A percentile compares a stretch with the other conserved stretches of the same genome.
phyloP scores from a whole-genome alignment of 1,140 invertebrate genomes.

The Drosophila micromelanica region DNA sequence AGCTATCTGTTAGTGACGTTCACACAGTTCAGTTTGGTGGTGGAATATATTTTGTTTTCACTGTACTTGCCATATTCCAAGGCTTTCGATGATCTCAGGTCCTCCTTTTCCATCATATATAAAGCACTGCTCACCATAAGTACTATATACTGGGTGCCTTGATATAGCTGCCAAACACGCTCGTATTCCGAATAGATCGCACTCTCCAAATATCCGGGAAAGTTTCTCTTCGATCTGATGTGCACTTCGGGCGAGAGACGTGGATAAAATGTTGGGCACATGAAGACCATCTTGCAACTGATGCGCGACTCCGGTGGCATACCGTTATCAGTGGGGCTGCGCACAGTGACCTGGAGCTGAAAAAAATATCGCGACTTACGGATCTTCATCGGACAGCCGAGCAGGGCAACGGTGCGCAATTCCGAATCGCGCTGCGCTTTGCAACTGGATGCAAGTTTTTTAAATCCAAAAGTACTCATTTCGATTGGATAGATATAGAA shows the following conservation, averaged over 20 bases:
- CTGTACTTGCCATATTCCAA: neutral
- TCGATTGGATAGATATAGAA: neutral
- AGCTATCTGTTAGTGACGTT: neutral
- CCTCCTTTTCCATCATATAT: slow-evolving; percentile 21
- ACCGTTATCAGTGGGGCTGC: neutral
- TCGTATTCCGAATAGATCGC: slow-evolving; percentile 11
- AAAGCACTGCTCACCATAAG: slow-evolving; percentile 28
- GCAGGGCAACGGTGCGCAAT: slow-evolving; percentile 3
- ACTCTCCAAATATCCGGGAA: slow-evolving; percentile 13
- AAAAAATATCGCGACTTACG: slow-evolving; percentile 23
- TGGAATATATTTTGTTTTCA: neutral
- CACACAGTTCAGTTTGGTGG: neutral
- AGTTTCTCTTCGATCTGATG: slow-evolving; percentile 13
- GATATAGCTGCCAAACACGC: neutral
- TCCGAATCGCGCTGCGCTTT: slow-evolving; percentile 19
- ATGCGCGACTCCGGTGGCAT: slow-evolving; percentile 5
- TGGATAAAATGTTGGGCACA: slow-evolving; percentile 22
- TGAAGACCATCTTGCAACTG: slow-evolving; percentile 33
- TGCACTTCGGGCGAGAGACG: slow-evolving; percentile 14
- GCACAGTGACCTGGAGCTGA: slow-evolving; percentile 12
- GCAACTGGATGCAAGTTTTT: slow-evolving; percentile 14
- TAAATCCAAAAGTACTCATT: neutral
- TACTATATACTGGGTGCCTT: slow-evolving; percentile 15
- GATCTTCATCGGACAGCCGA: slow-evolving; percentile 22
- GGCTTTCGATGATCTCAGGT: neutral